Evolutionary conservation across 2,888 invertebrate species (phyloP).

Genomic region (Cantharis rufa): DNA sequence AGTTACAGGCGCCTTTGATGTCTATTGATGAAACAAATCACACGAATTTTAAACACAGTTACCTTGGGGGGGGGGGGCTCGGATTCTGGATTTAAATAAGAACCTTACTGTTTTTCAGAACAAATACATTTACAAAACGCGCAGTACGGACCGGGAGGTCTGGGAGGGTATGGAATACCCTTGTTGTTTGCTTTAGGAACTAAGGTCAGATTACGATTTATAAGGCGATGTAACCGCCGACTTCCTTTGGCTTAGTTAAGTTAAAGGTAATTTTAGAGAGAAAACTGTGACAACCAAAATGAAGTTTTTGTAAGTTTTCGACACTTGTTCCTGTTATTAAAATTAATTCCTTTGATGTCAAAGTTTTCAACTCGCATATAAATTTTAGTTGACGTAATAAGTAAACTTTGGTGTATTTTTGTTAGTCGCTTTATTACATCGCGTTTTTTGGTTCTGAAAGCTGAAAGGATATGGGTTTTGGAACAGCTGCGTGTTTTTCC

Average conservation of each 20-base stretch:
- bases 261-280: neutral
- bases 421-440: neutral
- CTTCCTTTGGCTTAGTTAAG: neutral
- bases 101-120: too few species aligned
- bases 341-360: neutral
- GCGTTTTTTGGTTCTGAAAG: neutral
- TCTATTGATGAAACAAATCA: too few species aligned
- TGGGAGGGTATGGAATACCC: too few species aligned
- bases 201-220: too few species aligned
- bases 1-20: too few species aligned
- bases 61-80: too few species aligned
- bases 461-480: neutral
- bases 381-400: neutral
- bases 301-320: neutral
- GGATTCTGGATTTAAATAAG: too few species aligned
- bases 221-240: neutral
- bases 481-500: neutral
- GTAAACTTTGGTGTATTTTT: neutral
- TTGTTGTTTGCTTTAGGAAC: too few species aligned
- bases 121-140: too few species aligned
- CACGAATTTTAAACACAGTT: too few species aligned
- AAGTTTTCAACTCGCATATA: neutral
- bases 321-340: neutral
- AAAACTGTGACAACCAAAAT: neutral
- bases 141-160: too few species aligned